Conservation (phyloP, 2,113 vertebrate genomes). For the Forbesichthys papilliferus region DNA sequence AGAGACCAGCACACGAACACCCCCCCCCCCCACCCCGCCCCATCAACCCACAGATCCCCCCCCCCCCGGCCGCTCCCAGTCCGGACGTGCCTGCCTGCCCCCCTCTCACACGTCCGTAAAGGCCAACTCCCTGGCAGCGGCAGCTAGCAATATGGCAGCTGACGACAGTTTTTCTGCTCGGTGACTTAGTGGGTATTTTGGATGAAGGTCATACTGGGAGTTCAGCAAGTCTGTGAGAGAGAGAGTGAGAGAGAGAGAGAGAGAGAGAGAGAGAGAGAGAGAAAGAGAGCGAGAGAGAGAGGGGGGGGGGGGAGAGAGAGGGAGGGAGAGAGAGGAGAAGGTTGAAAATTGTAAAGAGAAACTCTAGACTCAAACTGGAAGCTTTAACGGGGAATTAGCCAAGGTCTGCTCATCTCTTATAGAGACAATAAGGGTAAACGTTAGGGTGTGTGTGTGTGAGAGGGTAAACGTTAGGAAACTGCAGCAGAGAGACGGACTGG, state of each 20-base stretch:
- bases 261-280: background rate
- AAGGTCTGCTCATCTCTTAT: too few relatives aligned
- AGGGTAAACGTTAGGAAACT: too few relatives aligned
- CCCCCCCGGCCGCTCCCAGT: background rate
- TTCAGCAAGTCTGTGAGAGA: constrained; percentile 11
- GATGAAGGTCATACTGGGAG: constrained; percentile 57
- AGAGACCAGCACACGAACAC: constrained; percentile 42
- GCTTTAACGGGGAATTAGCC: too few relatives aligned
- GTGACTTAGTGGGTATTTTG: constrained; percentile 59
- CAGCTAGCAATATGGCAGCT: constrained; percentile 56
- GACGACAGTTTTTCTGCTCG: constrained; percentile 51
- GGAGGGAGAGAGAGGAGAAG: background rate
- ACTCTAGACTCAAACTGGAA: too few relatives aligned
- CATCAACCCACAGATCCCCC: constrained; percentile 1
- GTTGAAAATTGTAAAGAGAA: background rate
- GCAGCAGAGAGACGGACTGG: too few relatives aligned
- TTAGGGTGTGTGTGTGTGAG: too few relatives aligned
- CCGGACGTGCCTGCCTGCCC: constrained; percentile 24
- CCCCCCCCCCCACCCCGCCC: background rate
- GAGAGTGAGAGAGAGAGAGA: constrained; percentile 13
- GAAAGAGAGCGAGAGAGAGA: background rate
- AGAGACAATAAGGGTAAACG: too few relatives aligned
- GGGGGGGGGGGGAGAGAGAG: background rate
- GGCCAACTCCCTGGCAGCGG: constrained; percentile 63
- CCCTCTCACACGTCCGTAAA: constrained; percentile 57